phyloP scores from a whole-genome alignment of 1,140 invertebrate genomes.

The Papilio aristodemus region DNA sequence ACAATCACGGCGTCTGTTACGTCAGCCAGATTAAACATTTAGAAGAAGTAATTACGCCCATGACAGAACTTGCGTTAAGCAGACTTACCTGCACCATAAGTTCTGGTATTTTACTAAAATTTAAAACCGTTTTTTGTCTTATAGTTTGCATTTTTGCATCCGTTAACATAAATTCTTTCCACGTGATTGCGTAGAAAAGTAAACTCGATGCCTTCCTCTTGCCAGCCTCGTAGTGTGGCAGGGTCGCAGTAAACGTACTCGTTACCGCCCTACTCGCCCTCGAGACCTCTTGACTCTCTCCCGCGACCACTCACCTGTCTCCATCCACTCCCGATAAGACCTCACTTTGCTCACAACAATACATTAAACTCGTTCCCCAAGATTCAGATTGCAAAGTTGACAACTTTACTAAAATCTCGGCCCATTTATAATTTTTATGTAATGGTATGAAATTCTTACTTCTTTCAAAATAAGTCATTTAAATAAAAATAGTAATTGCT shows the following conservation, averaged over 20 bases:
- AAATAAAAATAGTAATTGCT: not conserved
- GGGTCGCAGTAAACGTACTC: slow-evolving; percentile 21
- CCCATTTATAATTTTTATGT: too few relatives aligned
- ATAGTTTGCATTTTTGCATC: not conserved
- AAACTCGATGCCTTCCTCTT: not conserved
- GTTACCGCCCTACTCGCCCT: slow-evolving; percentile 7
- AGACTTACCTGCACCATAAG: too few relatives aligned
- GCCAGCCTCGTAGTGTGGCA: not conserved
- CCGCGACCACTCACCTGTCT: slow-evolving; percentile 15
- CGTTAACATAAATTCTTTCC: not conserved
- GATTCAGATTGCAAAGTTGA: not conserved
- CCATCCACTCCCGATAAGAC: slow-evolving; percentile 12
- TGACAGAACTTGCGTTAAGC: not conserved
- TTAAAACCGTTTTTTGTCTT: not conserved
- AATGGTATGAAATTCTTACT: too few relatives aligned
- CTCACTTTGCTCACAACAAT: slow-evolving; percentile 23
- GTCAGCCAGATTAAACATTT: slow-evolving; percentile 4
- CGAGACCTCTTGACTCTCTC: slow-evolving; percentile 18
- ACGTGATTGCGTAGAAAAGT: not conserved
- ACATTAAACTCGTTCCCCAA: slow-evolving; percentile 14
- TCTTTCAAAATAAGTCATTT: too few relatives aligned
- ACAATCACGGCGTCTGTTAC: slow-evolving; percentile 18
- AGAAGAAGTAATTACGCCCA: not conserved
- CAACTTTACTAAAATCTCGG: too few relatives aligned
- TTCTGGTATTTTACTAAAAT: not conserved